Percentiles rank a stretch among this genome's conserved stretches.
These are phyloP conservation scores for Physocephala rufipes DNA, from an alignment of 2,888 invertebrate genomes.

Conservation along the genomic window DNA sequence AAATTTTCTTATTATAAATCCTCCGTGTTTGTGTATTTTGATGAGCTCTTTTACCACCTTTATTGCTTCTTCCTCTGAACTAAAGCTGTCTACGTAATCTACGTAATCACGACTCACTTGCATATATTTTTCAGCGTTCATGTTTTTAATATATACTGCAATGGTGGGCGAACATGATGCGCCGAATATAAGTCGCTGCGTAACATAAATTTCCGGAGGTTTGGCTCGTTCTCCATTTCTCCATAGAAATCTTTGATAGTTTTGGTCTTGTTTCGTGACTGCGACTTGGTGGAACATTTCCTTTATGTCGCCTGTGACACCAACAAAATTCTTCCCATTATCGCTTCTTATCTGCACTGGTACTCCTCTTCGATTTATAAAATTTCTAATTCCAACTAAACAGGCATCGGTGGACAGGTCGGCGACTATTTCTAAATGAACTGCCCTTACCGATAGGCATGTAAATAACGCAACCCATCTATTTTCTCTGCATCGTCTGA, in stretches of 20 bases:
- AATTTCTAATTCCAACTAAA: conserved; percentile 40
- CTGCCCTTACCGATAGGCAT: conserved; percentile 41
- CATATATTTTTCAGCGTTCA: not conserved
- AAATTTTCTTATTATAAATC: conserved; percentile 34
- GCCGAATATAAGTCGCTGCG: conserved; percentile 34
- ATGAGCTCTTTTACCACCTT: conserved; percentile 25
- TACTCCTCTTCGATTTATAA: conserved; percentile 42
- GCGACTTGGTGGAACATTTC: conserved; percentile 49
- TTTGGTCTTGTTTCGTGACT: conserved; percentile 43
- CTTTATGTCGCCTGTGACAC: conserved; percentile 45
- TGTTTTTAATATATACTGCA: not conserved
- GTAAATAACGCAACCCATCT: conserved; percentile 44
- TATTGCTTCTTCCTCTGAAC: conserved; percentile 33
- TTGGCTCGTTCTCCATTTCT: conserved; percentile 11
- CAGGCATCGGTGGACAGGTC: conserved; percentile 34
- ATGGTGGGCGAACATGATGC: conserved; percentile 39
- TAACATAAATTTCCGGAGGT: conserved; percentile 35
- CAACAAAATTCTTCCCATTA: conserved; percentile 41
- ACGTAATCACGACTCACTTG: conserved; percentile 10
- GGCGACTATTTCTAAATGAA: conserved; percentile 32
- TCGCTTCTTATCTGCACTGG: conserved; percentile 38
- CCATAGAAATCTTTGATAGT: conserved; percentile 38
- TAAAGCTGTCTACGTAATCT: conserved; percentile 39
- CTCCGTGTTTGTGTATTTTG: conserved; percentile 25
- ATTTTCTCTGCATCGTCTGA: conserved; percentile 43